A percentile compares a stretch with the other conserved stretches of the same genome.
These are phyloP conservation scores for Meloidogyne floridensis DNA, from an alignment of 1,140 invertebrate genomes.

Conservation along the genomic window DNA sequence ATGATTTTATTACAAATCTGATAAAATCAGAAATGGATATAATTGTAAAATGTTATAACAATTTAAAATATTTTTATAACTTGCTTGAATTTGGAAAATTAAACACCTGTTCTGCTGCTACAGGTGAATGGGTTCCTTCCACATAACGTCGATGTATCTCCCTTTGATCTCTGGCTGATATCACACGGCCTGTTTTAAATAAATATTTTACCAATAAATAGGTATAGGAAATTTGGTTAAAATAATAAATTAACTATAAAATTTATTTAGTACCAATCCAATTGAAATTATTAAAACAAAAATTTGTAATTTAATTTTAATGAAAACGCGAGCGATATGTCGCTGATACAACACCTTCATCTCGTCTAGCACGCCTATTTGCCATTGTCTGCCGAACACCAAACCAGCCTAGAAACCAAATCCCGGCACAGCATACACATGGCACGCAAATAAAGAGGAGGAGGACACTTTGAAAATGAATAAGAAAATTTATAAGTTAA, in stretches of 20 bases:
- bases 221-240: background rate
- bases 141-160: slow-evolving; percentile 25
- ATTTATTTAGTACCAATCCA: too few species aligned
- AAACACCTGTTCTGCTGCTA: slow-evolving; percentile 17
- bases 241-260: too few species aligned
- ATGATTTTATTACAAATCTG: background rate
- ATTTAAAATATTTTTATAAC: background rate
- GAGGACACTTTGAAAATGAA: slow-evolving; percentile 25
- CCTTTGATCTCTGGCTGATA: slow-evolving; percentile 21
- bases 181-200: slow-evolving; percentile 12
- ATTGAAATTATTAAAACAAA: background rate
- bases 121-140: slow-evolving; percentile 14
- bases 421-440: slow-evolving; percentile 54
- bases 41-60: background rate
- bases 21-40: background rate
- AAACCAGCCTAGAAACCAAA: slow-evolving; percentile 55
- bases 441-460: slow-evolving; percentile 47
- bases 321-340: slow-evolving; percentile 11
- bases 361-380: slow-evolving; percentile 10
- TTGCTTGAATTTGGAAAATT: background rate
- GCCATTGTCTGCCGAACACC: slow-evolving; percentile 49
- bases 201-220: slow-evolving; percentile 4
- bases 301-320: slow-evolving; percentile 10
- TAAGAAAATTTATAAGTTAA: background rate
- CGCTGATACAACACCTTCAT: slow-evolving; percentile 12